Evolutionary conservation across 2,113 vertebrate genomes (phyloP).

Genomic region (Pica pica): DNA sequence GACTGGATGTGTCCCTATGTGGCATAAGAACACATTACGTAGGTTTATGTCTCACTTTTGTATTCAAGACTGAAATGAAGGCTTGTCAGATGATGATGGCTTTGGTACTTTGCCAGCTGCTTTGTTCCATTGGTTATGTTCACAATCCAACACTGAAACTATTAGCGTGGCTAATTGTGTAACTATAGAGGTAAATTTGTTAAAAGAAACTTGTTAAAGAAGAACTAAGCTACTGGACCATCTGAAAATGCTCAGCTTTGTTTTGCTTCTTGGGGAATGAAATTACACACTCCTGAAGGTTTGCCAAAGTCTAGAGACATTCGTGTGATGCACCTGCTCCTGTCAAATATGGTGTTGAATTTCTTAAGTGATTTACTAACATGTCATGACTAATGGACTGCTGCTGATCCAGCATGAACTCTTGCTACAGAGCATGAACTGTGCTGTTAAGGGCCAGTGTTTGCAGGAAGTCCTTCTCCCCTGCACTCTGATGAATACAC

Average conservation of each 20-base stretch:
- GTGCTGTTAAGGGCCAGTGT: neutral
- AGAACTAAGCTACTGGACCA: neutral
- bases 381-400: neutral
- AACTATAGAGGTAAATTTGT: neutral
- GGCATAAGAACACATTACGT: neutral
- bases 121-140: neutral
- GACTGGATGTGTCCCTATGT: neutral
- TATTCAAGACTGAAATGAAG: neutral
- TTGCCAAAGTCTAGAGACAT: neutral
- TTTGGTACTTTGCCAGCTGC: neutral
- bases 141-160: neutral
- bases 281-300: neutral
- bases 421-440: neutral
- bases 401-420: neutral
- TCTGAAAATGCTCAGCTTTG: neutral
- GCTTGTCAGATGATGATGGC: neutral
- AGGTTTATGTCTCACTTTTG: neutral
- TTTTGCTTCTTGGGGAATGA: neutral
- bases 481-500: neutral
- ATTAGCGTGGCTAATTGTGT: neutral
- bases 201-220: neutral
- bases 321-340: constrained; percentile 3
- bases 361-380: constrained; percentile 10
- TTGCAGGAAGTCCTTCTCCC: neutral
- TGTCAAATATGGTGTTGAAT: neutral